Conservation (phyloP, 2,888 invertebrate species). For the Eupsilia transversa region DNA sequence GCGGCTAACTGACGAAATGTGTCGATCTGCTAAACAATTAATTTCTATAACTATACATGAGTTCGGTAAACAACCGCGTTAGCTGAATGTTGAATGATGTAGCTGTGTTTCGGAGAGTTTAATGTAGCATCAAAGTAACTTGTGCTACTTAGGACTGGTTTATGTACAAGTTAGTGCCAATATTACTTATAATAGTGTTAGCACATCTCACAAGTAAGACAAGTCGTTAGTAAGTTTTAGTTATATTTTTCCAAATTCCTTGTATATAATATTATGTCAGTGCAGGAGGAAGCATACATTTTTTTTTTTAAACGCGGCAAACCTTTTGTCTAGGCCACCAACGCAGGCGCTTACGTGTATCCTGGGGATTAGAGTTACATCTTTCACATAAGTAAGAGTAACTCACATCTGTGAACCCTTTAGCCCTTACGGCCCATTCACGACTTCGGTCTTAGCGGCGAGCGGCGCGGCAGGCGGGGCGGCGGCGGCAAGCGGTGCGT, state of each 20-base stretch:
- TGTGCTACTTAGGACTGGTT: not conserved
- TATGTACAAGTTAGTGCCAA: not conserved
- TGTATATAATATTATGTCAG: not conserved
- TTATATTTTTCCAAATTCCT: not conserved
- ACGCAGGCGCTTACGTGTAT: too few relatives aligned
- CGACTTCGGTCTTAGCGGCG: too few relatives aligned
- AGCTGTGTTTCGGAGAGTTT: not conserved
- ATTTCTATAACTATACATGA: not conserved
- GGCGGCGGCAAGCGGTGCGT: too few relatives aligned
- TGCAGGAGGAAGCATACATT: not conserved
- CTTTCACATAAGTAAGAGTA: too few relatives aligned
- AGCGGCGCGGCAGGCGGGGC: too few relatives aligned
- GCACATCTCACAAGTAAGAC: not conserved
- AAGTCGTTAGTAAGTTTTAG: not conserved
- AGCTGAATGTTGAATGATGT: not conserved
- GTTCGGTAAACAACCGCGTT: not conserved
- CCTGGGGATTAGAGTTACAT: too few relatives aligned
- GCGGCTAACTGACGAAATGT: not conserved
- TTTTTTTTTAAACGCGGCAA: too few relatives aligned
- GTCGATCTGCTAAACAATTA: not conserved
- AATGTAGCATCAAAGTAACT: slow-evolving; percentile 3
- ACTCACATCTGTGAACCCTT: too few relatives aligned
- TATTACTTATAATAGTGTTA: too few relatives aligned
- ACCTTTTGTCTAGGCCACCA: too few relatives aligned
- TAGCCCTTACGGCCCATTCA: too few relatives aligned